Conservation (phyloP, 2,797 vertebrate genomes). For the Zalophus californianus region DNA sequence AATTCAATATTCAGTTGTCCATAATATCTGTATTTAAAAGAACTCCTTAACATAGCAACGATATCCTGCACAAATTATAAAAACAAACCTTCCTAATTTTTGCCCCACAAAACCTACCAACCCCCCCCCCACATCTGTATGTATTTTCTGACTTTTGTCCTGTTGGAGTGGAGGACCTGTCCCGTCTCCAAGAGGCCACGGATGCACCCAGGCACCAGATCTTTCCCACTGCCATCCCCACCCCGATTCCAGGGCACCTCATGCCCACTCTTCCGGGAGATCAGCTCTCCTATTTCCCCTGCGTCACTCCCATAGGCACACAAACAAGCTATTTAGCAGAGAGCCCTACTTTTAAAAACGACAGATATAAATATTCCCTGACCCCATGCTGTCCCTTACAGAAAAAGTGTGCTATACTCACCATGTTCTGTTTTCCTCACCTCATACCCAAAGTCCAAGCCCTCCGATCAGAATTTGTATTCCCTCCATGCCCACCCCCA, state of each 20-base stretch:
- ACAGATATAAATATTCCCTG: background rate
- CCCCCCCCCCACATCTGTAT: accelerated
- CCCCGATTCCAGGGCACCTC: background rate
- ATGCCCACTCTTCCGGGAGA: background rate
- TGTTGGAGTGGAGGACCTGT: background rate
- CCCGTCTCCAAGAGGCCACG: background rate
- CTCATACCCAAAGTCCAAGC: background rate
- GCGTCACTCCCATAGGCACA: background rate
- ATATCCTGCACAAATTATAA: background rate
- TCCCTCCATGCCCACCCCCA: background rate
- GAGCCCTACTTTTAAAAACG: background rate
- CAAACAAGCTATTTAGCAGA: background rate
- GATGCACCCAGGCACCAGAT: background rate
- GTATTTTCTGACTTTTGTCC: background rate
- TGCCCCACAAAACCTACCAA: background rate
- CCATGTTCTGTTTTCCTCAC: background rate
- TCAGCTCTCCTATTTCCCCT: background rate
- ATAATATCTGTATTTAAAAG: background rate
- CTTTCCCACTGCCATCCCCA: background rate
- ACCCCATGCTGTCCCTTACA: background rate
- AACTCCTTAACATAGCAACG: background rate
- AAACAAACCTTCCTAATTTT: slow-evolving; percentile 12
- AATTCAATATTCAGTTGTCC: background rate
- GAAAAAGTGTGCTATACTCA: background rate
- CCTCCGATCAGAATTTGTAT: background rate